These are phyloP conservation scores for Myopa tessellatipennis DNA, from an alignment of 2,888 invertebrate species.

Conservation along the genomic window DNA sequence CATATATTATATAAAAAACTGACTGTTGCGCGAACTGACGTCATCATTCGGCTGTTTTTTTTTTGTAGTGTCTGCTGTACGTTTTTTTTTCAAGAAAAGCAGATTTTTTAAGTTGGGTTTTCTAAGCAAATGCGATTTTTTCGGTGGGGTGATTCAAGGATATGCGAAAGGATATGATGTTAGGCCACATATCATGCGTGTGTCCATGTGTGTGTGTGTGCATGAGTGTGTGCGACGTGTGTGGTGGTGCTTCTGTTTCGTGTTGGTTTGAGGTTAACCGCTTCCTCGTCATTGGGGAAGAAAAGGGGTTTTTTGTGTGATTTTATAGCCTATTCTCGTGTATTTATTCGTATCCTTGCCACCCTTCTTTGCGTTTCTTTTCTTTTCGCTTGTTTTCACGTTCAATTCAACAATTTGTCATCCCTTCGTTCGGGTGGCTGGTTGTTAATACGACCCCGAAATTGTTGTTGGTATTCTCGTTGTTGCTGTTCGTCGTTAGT, in stretches of 20 bases:
- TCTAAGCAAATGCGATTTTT: constrained; percentile 7
- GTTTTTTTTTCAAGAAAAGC: not conserved
- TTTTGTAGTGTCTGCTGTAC: not conserved
- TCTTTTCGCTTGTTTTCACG: too few relatives aligned
- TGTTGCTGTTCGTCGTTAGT: not conserved
- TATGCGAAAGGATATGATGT: constrained; percentile 2
- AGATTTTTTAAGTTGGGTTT: not conserved
- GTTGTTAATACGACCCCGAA: not conserved
- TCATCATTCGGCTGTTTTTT: not conserved
- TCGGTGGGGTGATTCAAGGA: constrained; percentile 12
- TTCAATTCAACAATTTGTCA: constrained; percentile 2
- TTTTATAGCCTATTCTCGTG: not conserved
- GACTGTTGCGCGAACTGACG: constrained; percentile 5
- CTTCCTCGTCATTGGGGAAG: constrained; percentile 1
- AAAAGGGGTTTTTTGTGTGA: constrained; percentile 21
- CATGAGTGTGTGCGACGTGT: not conserved
- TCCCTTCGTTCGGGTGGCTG: not conserved
- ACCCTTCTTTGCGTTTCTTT: not conserved
- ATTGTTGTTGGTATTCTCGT: not conserved
- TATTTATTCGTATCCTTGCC: not conserved
- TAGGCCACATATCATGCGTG: not conserved
- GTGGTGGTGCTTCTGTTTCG: not conserved
- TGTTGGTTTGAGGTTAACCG: constrained; percentile 32
- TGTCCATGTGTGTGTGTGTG: not conserved
- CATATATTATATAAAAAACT: not conserved